Evolutionary conservation across 1,140 invertebrate genomes (phyloP).

Genomic region (Eubasilissa regina): DNA sequence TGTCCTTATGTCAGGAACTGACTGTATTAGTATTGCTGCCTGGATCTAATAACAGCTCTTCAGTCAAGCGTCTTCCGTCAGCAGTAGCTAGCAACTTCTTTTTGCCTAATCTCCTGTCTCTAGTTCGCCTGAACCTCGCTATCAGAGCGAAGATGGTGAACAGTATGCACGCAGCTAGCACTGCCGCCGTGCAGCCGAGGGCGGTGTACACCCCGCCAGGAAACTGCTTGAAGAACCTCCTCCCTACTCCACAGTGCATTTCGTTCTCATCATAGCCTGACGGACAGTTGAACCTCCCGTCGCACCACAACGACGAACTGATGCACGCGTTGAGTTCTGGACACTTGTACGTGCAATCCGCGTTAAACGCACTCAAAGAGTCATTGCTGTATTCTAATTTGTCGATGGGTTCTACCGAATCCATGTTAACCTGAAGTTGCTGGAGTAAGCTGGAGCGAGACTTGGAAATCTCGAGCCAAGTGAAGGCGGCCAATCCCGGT

Average conservation of each 20-base stretch:
- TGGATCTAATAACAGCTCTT: conserved; percentile 75
- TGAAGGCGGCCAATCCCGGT: conserved; percentile 78
- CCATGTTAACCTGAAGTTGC: conserved; percentile 70
- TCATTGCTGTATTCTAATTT: conserved; percentile 69
- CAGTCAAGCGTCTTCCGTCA: conserved; percentile 72
- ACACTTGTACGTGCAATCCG: conserved; percentile 82
- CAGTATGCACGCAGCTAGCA: conserved; percentile 72
- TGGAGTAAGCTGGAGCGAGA: conserved; percentile 77
- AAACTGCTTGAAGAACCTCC: conserved; percentile 67
- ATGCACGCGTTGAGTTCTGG: conserved; percentile 93
- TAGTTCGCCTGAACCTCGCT: conserved; percentile 63
- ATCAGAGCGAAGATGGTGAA: conserved; percentile 70
- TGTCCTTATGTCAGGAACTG: conserved; percentile 86
- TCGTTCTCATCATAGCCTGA: conserved; percentile 88
- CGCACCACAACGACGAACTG: conserved; percentile 88
- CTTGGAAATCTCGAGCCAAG: conserved; percentile 82
- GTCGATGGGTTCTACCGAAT: conserved; percentile 62
- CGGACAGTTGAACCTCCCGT: conserved; percentile 87
- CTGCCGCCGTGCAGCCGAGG: conserved; percentile 73
- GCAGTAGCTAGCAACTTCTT: conserved; percentile 72
- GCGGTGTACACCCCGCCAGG: conserved; percentile 72
- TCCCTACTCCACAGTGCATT: conserved; percentile 78
- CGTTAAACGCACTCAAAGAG: conserved; percentile 69
- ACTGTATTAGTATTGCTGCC: conserved; percentile 72
- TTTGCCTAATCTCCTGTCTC: conserved; percentile 69